Conservation (phyloP, 2,113 vertebrate species). For the Eptesicus fuscus region DNA sequence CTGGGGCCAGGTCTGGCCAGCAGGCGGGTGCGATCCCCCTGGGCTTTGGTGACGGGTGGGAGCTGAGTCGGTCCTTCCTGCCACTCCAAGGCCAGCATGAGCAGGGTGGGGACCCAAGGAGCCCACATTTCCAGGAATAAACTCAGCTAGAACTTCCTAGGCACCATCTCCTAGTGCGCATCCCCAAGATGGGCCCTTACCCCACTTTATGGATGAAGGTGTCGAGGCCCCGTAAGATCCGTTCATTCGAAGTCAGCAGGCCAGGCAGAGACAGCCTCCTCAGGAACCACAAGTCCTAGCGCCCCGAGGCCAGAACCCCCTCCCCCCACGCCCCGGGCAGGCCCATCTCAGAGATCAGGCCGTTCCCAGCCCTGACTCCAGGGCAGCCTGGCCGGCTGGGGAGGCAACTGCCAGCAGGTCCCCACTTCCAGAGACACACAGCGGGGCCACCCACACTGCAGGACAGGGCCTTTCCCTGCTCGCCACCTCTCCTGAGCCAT, state of each 20-base stretch:
- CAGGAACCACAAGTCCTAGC: background rate
- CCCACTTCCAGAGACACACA: background rate
- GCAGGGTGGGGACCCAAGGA: background rate
- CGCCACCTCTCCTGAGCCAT: background rate
- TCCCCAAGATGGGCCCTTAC: background rate
- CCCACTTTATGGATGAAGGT: background rate
- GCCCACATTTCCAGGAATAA: rapidly evolving
- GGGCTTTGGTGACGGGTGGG: background rate
- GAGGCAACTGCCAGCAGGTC: background rate
- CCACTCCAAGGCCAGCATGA: background rate
- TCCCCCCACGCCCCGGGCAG: background rate
- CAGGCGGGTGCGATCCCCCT: background rate
- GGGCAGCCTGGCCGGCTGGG: background rate
- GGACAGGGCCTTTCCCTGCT: background rate
- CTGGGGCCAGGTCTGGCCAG: background rate
- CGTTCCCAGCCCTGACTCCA: background rate
- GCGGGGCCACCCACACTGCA: background rate
- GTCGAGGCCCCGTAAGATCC: background rate
- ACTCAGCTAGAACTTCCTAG: background rate
- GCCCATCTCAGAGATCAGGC: background rate
- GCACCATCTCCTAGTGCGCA: background rate
- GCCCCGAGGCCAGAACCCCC: background rate
- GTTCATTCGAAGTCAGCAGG: background rate
- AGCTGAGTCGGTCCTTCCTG: background rate
- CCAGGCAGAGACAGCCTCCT: background rate